phyloP scores from a whole-genome alignment of 1,140 invertebrate species.

The Hypothenemus hampei region DNA sequence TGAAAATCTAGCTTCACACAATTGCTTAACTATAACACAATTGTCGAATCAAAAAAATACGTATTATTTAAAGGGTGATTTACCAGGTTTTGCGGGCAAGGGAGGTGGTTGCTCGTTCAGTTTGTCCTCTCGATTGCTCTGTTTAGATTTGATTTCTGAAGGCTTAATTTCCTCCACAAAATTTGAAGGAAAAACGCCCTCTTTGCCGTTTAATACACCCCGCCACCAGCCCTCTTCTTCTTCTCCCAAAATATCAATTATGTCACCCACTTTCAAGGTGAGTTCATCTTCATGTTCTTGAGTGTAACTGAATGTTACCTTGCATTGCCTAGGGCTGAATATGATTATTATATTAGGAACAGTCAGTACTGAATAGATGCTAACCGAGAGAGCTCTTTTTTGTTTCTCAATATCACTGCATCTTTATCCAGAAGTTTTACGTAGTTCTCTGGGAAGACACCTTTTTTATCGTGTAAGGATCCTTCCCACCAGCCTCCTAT shows the following conservation, averaged over 20 bases:
- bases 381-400: conserved; percentile 27
- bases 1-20: conserved; percentile 81
- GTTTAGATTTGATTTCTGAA: conserved; percentile 20
- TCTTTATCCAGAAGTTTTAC: conserved; percentile 63
- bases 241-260: conserved; percentile 82
- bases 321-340: conserved; percentile 56
- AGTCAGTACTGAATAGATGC: neutral
- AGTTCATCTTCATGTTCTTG: conserved; percentile 91
- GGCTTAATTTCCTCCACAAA: conserved; percentile 72
- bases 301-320: conserved; percentile 85
- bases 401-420: conserved; percentile 31
- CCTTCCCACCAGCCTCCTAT: conserved; percentile 95
- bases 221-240: conserved; percentile 89
- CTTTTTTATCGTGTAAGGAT: conserved; percentile 75
- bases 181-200: conserved; percentile 90
- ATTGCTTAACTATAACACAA: conserved; percentile 39
- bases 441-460: conserved; percentile 98
- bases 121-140: conserved; percentile 32
- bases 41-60: neutral
- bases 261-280: conserved; percentile 75
- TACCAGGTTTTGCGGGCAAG: conserved; percentile 59
- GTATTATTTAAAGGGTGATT: conserved; percentile 5
- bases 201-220: conserved; percentile 66
- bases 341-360: neutral
- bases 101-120: conserved; percentile 33